Base-by-base conservation (phyloP, 2,113 vertebrate species). In the Zeus faber region DNA sequence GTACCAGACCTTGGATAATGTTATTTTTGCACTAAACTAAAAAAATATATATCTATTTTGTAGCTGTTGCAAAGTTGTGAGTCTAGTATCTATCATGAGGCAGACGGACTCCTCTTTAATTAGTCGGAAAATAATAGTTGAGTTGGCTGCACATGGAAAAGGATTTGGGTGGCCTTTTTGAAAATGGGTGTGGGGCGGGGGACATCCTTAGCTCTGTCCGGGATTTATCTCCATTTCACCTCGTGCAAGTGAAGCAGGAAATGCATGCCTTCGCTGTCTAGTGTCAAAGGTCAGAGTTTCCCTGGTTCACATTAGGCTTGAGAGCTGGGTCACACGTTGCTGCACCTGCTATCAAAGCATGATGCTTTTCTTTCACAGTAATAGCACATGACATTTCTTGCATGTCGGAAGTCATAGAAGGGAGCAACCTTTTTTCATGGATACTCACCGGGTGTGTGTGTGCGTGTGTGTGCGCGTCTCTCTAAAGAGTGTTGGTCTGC, bases 1-100 rank as follows among this genome's bases (percentile, higher is more conserved):
- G 70, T 54, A 72, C 62, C 75, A 78, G 62, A 83, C 69, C 69
- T 72, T 50, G 73, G 71, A 72, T 75, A 65, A 64, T 77, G 72
- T 76, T 71, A 20, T 65, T 68, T 72, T 84, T 83, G 85, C 85
- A 87, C 85, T 89, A 87, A 84, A 82, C 62, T 54, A 76, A 66
- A 75, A 58, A 44, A 44, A 10, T 50, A 71, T 41, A 59, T 21
- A n/a, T n/a, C n/a, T n/a, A n/a, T n/a, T n/a, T 70, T 63, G 62
- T 68, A 81, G 75, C 60, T 72, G 65, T 65, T 46, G 39, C 56
- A 56, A 54, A 61, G 54, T 72, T 70, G 18, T 54, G 46, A 62
- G 35, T 40, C 3, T 22, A 44, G 47, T 59, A 46, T 66, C 49
- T 58, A 58, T 65, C 49, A 29, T 40, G 16, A 51, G 62, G 57